Evolutionary conservation across 2,113 vertebrate genomes (phyloP).

Genomic region (Planiliza haematocheilus): DNA sequence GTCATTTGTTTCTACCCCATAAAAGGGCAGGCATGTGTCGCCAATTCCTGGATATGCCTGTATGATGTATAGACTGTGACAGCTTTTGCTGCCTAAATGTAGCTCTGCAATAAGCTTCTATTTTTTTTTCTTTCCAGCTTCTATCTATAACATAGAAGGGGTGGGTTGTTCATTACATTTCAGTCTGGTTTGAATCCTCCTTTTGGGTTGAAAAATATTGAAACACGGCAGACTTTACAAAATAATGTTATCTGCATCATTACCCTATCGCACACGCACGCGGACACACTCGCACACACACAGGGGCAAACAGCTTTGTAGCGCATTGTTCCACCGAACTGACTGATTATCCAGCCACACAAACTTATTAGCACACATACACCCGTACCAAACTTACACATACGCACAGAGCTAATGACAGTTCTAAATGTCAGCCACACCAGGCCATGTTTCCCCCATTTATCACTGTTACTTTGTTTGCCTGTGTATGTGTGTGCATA

Average conservation of each 20-base stretch:
- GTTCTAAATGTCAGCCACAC: conserved; percentile 78
- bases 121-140: conserved; percentile 20
- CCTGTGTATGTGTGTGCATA: conserved; percentile 35
- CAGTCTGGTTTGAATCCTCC: conserved; percentile 42
- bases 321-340: conserved; percentile 61
- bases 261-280: conserved; percentile 19
- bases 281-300: neutral
- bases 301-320: conserved; percentile 48
- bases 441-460: conserved; percentile 69
- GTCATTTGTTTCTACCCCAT: too few relatives aligned
- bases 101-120: conserved; percentile 9
- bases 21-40: too few relatives aligned
- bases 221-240: conserved; percentile 56
- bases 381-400: conserved; percentile 17
- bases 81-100: conserved; percentile 26
- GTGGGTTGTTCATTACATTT: conserved; percentile 47
- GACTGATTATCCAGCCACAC: conserved; percentile 67
- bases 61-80: conserved; percentile 2
- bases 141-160: conserved; percentile 19
- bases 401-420: conserved; percentile 59
- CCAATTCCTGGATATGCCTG: too few relatives aligned
- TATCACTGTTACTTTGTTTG: conserved; percentile 61
- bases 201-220: conserved; percentile 43
- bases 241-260: conserved; percentile 57
- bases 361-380: conserved; percentile 59